These are phyloP conservation scores for Drosophila hamatofila DNA, from an alignment of 2,888 invertebrate genomes.

Conservation along the genomic window DNA sequence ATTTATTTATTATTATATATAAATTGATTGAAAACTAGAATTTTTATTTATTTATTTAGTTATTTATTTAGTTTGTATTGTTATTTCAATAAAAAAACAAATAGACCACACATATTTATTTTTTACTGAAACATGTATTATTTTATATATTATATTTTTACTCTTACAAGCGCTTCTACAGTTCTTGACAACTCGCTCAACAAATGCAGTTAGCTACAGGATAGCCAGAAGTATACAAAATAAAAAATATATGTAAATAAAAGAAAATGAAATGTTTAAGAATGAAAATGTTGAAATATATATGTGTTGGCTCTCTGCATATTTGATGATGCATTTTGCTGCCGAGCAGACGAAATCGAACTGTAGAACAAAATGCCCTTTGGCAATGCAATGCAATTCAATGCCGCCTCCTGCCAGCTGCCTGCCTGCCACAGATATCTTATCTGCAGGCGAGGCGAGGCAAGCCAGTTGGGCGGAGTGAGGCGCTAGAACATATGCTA, in stretches of 20 bases:
- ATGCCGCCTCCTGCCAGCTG: background rate
- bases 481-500: slow-evolving; percentile 74
- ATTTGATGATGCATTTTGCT: slow-evolving; percentile 65
- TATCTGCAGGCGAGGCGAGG: slow-evolving; percentile 42
- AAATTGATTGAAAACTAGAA: no score
- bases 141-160: no score
- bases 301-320: slow-evolving; percentile 40
- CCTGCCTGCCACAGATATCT: slow-evolving; percentile 45
- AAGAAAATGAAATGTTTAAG: slow-evolving; percentile 17
- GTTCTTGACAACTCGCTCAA: background rate
- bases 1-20: no score
- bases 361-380: slow-evolving; percentile 44
- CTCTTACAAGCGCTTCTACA: background rate
- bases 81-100: no score
- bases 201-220: background rate
- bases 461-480: background rate
- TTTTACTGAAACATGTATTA: no score
- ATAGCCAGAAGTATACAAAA: slow-evolving; percentile 4
- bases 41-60: no score
- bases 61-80: no score
- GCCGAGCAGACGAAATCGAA: slow-evolving; percentile 33
- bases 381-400: slow-evolving; percentile 8
- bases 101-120: no score
- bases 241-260: slow-evolving; percentile 27
- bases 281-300: slow-evolving; percentile 39